These are phyloP conservation scores for Pempheris klunzingeri DNA, from an alignment of 2,797 vertebrate genomes.

Conservation along the genomic window DNA sequence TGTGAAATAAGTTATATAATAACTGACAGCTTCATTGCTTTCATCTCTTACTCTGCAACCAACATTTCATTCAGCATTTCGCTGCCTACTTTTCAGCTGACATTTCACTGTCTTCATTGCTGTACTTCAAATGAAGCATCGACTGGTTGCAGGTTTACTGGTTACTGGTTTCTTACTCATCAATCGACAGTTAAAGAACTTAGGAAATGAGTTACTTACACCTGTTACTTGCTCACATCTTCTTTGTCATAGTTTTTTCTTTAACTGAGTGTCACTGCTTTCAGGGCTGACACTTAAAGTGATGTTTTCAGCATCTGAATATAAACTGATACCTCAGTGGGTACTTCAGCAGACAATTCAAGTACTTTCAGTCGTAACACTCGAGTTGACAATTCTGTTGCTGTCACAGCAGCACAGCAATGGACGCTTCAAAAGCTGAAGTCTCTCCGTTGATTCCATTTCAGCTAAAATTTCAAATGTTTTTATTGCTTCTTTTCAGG, in stretches of 20 bases:
- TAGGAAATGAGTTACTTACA: too few species aligned
- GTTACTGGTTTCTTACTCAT: too few species aligned
- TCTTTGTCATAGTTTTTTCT: too few species aligned
- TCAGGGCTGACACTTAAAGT: not conserved
- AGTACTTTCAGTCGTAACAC: not conserved
- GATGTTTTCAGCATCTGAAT: not conserved
- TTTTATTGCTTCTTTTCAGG: not conserved
- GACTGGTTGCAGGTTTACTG: too few species aligned
- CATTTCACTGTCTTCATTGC: not conserved
- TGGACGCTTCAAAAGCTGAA: too few species aligned
- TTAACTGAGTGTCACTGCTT: not conserved
- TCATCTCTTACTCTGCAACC: not conserved
- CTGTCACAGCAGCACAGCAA: too few species aligned
- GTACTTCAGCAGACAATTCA: too few species aligned
- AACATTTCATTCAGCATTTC: too few species aligned
- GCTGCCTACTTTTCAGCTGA: not conserved
- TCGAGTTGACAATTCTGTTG: too few species aligned
- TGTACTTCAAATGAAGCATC: not conserved
- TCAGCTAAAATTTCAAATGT: not conserved
- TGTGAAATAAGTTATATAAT: not conserved
- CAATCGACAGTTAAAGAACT: too few species aligned
- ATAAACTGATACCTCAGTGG: not conserved
- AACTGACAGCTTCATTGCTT: not conserved
- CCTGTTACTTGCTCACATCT: too few species aligned
- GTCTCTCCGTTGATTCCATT: not conserved